phyloP scores from a whole-genome alignment of 2,113 vertebrate species.

The Felis chaus region DNA sequence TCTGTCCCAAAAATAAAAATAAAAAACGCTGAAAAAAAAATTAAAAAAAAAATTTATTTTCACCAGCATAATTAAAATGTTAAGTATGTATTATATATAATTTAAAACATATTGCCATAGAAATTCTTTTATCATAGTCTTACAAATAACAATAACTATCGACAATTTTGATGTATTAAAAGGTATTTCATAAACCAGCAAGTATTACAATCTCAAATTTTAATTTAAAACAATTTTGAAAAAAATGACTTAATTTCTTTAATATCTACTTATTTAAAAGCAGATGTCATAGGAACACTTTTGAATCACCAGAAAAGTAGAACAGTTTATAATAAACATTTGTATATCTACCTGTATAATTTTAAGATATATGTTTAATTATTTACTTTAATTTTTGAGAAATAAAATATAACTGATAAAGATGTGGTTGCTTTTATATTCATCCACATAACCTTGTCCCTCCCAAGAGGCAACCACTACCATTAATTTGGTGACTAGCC shows the following conservation, averaged over 20 bases:
- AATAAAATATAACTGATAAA: not conserved
- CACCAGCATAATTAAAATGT: not conserved
- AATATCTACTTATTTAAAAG: not conserved
- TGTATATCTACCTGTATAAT: not conserved
- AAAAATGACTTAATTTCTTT: not conserved
- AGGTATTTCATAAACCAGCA: not conserved
- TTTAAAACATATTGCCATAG: not conserved
- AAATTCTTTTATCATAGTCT: not conserved
- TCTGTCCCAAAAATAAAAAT: no score
- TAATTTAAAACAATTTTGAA: not conserved
- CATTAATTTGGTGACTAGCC: not conserved
- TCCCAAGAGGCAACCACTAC: not conserved
- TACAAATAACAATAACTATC: not conserved
- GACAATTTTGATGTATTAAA: not conserved
- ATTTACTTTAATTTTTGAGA: not conserved
- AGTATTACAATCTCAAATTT: not conserved
- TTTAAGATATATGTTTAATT: slow-evolving; percentile 1
- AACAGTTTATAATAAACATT: not conserved
- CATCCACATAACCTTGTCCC: not conserved
- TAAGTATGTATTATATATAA: not conserved
- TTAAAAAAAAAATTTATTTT: not conserved
- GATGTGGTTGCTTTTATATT: not conserved
- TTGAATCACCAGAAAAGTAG: not conserved
- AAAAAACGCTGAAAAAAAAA: no score
- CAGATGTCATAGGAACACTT: not conserved